These are phyloP conservation scores for Leistus spinibarbis DNA, from an alignment of 2,888 invertebrate genomes.

Conservation along the genomic window DNA sequence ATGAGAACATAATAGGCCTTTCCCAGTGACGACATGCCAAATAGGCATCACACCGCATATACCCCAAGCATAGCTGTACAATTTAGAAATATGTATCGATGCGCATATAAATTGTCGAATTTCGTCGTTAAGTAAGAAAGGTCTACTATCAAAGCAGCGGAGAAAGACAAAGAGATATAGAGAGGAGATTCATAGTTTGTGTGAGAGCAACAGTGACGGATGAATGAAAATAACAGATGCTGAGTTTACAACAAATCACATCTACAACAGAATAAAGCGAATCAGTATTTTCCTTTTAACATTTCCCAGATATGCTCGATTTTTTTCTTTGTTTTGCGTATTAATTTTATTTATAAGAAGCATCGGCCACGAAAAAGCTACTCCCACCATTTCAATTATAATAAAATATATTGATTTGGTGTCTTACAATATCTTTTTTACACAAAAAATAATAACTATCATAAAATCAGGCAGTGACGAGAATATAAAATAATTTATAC, in stretches of 20 bases:
- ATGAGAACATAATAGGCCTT: not conserved
- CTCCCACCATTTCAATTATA: constrained; percentile 30
- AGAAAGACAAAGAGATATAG: not conserved
- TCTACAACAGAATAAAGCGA: not conserved
- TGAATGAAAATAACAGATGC: not conserved
- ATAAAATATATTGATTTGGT: constrained; percentile 35
- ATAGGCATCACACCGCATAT: not conserved
- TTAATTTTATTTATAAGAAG: constrained; percentile 20
- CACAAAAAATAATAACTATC: constrained; percentile 22
- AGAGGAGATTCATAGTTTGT: not conserved
- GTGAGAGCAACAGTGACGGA: not conserved
- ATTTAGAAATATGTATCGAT: not conserved
- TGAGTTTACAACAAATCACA: not conserved
- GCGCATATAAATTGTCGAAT: not conserved
- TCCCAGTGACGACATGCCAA: not conserved
- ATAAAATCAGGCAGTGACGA: constrained; percentile 36
- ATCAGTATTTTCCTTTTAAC: not conserved
- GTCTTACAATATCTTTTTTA: constrained; percentile 29
- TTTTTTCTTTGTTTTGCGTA: constrained; percentile 6
- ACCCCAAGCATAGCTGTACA: not conserved
- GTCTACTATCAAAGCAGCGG: not conserved
- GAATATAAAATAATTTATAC: constrained; percentile 25
- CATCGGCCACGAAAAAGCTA: constrained; percentile 32
- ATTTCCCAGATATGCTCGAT: not conserved
- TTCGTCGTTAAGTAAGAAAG: not conserved